These are phyloP conservation scores for Vultur gryphus DNA, from an alignment of 2,797 vertebrate genomes.

Conservation along the genomic window DNA sequence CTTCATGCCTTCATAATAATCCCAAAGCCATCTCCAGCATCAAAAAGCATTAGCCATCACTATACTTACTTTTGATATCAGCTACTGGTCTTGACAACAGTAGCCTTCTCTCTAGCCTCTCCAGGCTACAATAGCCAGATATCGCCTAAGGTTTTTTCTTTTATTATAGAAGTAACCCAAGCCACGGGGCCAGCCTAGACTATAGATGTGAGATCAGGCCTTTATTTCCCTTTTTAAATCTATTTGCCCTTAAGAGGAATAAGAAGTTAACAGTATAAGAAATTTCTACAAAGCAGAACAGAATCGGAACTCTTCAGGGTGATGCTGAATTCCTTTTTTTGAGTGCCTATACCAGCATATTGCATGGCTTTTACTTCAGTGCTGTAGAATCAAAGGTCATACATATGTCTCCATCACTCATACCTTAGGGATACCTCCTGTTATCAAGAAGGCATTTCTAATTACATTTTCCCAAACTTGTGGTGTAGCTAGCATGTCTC, in stretches of 20 bases:
- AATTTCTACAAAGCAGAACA: neutral
- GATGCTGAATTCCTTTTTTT: neutral
- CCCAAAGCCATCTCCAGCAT: neutral
- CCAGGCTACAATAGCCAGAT: neutral
- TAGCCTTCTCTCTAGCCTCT: neutral
- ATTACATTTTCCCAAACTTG: neutral
- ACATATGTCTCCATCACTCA: neutral
- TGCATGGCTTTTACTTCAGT: neutral
- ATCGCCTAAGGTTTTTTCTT: neutral
- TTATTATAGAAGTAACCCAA: neutral
- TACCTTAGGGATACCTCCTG: neutral
- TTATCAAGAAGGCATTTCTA: neutral
- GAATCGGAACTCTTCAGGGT: neutral
- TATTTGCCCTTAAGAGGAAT: neutral
- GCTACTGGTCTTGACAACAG: neutral
- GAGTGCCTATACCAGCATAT: neutral
- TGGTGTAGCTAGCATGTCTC: neutral
- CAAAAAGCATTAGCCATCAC: neutral
- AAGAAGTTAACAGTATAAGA: neutral
- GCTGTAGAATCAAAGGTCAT: neutral
- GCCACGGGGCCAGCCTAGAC: neutral
- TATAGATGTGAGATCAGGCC: neutral
- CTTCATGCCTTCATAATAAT: neutral
- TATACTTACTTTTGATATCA: neutral
- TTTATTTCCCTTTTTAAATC: neutral